These are phyloP conservation scores for Argyra leucocephala DNA, from an alignment of 2,888 invertebrate genomes.

Conservation along the genomic window DNA sequence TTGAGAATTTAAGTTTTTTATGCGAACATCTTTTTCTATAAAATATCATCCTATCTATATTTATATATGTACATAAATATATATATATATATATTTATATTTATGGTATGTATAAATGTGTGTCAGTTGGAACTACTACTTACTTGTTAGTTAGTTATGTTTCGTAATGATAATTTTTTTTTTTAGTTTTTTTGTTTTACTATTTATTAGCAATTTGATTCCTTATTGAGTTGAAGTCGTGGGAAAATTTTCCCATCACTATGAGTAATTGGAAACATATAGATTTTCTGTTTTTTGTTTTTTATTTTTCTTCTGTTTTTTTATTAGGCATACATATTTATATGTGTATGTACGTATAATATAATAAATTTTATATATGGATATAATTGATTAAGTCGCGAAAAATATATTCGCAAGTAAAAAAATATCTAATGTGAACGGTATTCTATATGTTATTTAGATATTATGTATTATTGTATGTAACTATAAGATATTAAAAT, in stretches of 20 bases:
- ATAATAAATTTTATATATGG: too few species aligned
- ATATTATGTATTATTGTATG: too few species aligned
- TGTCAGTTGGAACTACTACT: not conserved
- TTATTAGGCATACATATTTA: too few species aligned
- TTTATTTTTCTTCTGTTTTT: too few species aligned
- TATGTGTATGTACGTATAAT: not conserved
- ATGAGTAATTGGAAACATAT: not conserved
- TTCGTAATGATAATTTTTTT: not conserved
- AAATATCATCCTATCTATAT: too few species aligned
- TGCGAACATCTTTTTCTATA: not conserved
- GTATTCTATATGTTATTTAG: too few species aligned
- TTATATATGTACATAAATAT: not conserved
- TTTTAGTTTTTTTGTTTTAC: not conserved
- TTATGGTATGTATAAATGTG: not conserved
- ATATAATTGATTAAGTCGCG: too few species aligned
- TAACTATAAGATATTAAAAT: too few species aligned
- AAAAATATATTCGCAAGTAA: too few species aligned
- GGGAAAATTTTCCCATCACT: slow-evolving; percentile 6
- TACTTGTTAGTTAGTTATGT: not conserved
- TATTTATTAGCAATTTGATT: slow-evolving; percentile 6
- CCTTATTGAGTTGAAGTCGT: slow-evolving; percentile 2
- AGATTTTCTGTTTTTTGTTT: too few species aligned
- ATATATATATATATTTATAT: not conserved
- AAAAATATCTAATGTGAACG: too few species aligned
- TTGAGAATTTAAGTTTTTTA: not conserved